Evolutionary conservation across 2,113 vertebrate species (phyloP).

Genomic region (Melozone crissalis): DNA sequence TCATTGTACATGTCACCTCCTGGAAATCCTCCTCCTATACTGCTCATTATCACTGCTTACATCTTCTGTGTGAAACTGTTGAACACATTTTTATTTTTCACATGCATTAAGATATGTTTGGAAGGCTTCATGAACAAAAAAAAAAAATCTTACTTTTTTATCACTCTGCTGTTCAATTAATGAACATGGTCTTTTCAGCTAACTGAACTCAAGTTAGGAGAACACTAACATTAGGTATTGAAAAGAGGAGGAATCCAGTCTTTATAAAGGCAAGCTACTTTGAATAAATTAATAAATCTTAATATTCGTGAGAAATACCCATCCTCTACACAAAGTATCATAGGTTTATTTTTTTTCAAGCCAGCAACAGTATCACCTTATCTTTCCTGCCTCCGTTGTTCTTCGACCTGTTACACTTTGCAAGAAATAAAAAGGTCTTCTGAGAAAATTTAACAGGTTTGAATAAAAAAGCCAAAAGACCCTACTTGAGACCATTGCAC

Average conservation of each 20-base stretch:
- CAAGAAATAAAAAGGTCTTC: background rate
- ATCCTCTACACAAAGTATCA: background rate
- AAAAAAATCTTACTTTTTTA: background rate
- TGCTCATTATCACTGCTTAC: background rate
- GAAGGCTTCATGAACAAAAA: background rate
- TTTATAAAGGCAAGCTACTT: background rate
- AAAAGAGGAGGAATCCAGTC: background rate
- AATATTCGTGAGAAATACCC: background rate
- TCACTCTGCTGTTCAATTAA: background rate
- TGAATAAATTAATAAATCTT: background rate
- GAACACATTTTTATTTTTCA: background rate
- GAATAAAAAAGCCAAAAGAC: background rate
- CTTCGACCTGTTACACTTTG: background rate
- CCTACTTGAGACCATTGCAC: background rate
- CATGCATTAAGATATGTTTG: fast-evolving
- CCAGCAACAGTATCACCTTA: background rate
- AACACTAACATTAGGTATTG: background rate
- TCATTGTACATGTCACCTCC: background rate
- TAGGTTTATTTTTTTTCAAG: background rate
- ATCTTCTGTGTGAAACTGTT: background rate
- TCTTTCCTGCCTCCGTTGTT: background rate
- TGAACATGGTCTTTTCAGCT: background rate
- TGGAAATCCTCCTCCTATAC: background rate
- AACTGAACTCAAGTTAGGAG: background rate
- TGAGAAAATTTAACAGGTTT: background rate